Percentiles rank a stretch among this genome's conserved stretches.
These are phyloP conservation scores for Enteromius viviparus DNA, from an alignment of 2,797 vertebrate species.

Conservation along the genomic window DNA sequence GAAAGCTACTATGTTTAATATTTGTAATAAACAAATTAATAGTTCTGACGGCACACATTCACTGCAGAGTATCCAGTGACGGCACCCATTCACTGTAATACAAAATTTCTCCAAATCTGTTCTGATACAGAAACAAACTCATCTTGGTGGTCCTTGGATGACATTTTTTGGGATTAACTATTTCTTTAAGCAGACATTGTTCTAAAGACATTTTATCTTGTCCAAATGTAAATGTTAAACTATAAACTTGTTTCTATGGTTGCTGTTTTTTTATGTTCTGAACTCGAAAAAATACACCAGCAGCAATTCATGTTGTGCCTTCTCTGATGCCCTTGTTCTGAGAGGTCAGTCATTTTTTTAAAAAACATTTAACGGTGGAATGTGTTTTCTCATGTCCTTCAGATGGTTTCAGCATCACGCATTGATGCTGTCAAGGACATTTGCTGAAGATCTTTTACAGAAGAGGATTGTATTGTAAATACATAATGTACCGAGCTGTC, in stretches of 20 bases:
- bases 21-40: neutral
- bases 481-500: conserved; percentile 76
- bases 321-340: conserved; percentile 69
- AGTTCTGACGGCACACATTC: neutral
- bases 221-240: conserved; percentile 4
- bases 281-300: conserved; percentile 20
- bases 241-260: conserved; percentile 10
- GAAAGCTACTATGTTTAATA: neutral
- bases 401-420: conserved; percentile 30
- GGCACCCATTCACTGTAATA: neutral
- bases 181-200: neutral
- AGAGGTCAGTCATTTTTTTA: conserved; percentile 53
- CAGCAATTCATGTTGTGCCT: conserved; percentile 72
- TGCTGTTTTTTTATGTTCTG: neutral
- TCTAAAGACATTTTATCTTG: neutral
- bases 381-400: conserved; percentile 43
- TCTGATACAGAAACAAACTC: neutral
- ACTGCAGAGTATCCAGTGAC: neutral
- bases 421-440: conserved; percentile 40
- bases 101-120: neutral
- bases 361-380: conserved; percentile 60
- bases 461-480: conserved; percentile 77
- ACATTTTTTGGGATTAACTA: neutral
- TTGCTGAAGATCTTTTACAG: conserved; percentile 20
- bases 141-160: neutral